Base-by-base conservation (phyloP, 2,797 vertebrate species). In the Serranus cabrilla region DNA sequence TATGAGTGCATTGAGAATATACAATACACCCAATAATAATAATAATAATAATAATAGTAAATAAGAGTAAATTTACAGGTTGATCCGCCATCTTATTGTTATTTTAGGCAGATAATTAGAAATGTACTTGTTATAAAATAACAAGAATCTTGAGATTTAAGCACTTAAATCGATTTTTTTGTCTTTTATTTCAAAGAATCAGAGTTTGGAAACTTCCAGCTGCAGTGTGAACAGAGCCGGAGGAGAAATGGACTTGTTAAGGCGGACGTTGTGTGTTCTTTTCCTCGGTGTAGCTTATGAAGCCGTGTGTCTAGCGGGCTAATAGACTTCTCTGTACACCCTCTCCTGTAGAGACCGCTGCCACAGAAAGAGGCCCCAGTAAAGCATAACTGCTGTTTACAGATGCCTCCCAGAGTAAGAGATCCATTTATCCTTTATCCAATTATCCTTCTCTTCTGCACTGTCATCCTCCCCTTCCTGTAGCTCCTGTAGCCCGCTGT, bases 371-470 rank as follows among this genome's bases (percentile, higher is more conserved):
- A 94, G 89, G 89, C 88, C 86, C 92, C 94, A 90, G 91, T 95
- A 93, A 95, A 94, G 92, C 93, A 94, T 94, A 94, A 87, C 95
- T 94, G 93, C 94, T 94, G 94, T 94, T 94, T 95, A 90, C 94
- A 94, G 94, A 94, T 91, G 91, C 91, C 91, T 93, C 92, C 91
- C 91, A 95, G 93, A 95, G 94, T 95, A 95, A 95, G 94, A 95
- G 76, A 87, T 86, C 88, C 92, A 88, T 92, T 92, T 92, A 76
- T 88, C 88, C 88, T 90, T 85, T 90, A 89, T 91, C 87, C 85
- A 89, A 81, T 93, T 92, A 91, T 90, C 90, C 92, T 93, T 90
- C 86, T 92, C 87, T 89, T 93, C 92, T 90, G 83, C 90, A 87
- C 92, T 91, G 84, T 89, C 91, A 86, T 83, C 71, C 87, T 74